Evolutionary conservation across 2,797 vertebrate species (phyloP), one percentile per base, ranked within the genome.

Genomic region (Buceros bicornis): DNA sequence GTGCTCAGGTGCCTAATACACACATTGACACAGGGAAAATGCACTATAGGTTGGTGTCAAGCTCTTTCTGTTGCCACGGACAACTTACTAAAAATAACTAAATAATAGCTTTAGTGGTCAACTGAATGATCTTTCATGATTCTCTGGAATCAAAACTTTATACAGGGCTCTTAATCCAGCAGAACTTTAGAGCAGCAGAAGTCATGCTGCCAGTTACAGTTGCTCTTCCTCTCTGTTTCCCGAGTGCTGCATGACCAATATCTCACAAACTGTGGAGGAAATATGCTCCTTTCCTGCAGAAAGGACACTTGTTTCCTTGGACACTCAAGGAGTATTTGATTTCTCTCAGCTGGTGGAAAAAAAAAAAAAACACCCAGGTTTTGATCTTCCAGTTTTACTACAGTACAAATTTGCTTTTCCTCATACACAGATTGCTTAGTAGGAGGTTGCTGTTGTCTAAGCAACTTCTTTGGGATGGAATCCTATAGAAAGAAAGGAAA

Each of bases 381-480:
- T 82, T 71, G 53, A 45, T 89, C 72, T 61, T 76, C 18, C 24
- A 53, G 37, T 67, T 16, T 81, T 83, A 35, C 82, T 77, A 35
- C 54, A 48, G 25, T 35, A 15, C 2, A 4, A 35, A 21, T 88
- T 95, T 81, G 25, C 48, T 93, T 85, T 85, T 16, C 51, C 79
- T 65, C 0, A 0, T 61, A 29, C 50, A 20, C 58, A 57, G 65
- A 82, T 87, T 5, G 5, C 73, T 7, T 47, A 53, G 78, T 42
- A 71, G 87, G 82, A 71, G 73, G 48, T 45, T 82, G 71, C 72
- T 0, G 62, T 94, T 86, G 89, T 96, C 88, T 87, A 40, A 96
- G 95, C 87, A 93, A 87, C 84, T 91, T 89, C 72, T 80, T 85
- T 87, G 88, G 62, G 84, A 77, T 91, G 87, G 91, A 97, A 95